Percentiles rank a stretch among this genome's conserved stretches.
These are phyloP conservation scores for Mycalesis mineus DNA, from an alignment of 2,888 invertebrate genomes.

Conservation along the genomic window DNA sequence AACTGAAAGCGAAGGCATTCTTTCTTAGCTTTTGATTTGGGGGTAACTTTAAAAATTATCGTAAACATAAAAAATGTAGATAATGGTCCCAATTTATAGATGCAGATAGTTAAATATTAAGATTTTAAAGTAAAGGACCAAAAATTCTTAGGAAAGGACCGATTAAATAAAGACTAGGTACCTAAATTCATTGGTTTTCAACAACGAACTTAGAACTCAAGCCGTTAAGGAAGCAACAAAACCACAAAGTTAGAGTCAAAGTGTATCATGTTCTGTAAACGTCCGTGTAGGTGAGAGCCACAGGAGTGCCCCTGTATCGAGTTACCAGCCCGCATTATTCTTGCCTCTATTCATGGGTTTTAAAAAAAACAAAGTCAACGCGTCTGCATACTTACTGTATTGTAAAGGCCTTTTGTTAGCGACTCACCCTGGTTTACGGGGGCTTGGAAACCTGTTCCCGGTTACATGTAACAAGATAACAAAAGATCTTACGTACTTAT, in stretches of 20 bases:
- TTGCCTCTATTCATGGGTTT: slow-evolving; percentile 49
- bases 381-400: slow-evolving; percentile 32
- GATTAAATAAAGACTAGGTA: too few species aligned
- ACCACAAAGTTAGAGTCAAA: slow-evolving; percentile 25
- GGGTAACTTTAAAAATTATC: neutral
- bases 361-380: slow-evolving; percentile 50
- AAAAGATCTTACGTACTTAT: slow-evolving; percentile 39
- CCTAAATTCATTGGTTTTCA: neutral
- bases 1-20: neutral
- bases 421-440: slow-evolving; percentile 45
- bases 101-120: neutral
- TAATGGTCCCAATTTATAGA: neutral
- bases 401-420: slow-evolving; percentile 49
- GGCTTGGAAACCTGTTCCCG: slow-evolving; percentile 54
- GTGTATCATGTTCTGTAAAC: slow-evolving; percentile 20
- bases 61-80: neutral
- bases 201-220: neutral
- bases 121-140: too few species aligned
- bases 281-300: slow-evolving; percentile 25
- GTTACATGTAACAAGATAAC: slow-evolving; percentile 44
- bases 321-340: slow-evolving; percentile 42
- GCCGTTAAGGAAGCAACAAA: slow-evolving; percentile 20
- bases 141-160: too few species aligned
- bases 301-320: slow-evolving; percentile 28
- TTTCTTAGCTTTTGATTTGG: neutral